Conservation (phyloP, 2,888 invertebrate genomes). For the Leptogaster cylindrica region DNA sequence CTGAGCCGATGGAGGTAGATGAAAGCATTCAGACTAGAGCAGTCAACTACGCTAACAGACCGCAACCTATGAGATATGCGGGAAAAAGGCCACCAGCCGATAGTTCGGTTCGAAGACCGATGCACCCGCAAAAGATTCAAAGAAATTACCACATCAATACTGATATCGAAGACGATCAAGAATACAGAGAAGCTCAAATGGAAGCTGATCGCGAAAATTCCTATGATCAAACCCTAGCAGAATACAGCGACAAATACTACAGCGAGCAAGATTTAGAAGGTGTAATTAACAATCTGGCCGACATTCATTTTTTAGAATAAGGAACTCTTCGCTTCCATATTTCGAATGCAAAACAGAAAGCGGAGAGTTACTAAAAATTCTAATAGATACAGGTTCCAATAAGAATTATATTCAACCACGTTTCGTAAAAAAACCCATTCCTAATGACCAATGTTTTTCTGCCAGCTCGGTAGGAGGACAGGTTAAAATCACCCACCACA, state of each 20-base stretch:
- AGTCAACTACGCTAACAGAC: not conserved
- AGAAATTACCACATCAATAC: not conserved
- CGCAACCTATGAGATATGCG: not conserved
- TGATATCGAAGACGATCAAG: not conserved
- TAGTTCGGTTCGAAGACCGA: not conserved
- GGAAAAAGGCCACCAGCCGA: not conserved
- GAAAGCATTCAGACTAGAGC: not conserved
- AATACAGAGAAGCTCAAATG: not conserved
- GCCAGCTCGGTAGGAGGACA: conserved; percentile 10
- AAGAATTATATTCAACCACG: conserved; percentile 12
- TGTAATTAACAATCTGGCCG: conserved; percentile 13
- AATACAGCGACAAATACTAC: not conserved
- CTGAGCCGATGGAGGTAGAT: conserved; percentile 6
- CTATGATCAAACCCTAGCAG: not conserved
- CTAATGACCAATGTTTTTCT: conserved; percentile 39
- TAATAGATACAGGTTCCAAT: conserved; percentile 33
- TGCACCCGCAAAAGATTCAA: not conserved
- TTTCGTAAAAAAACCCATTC: conserved; percentile 6
- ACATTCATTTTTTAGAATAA: conserved; percentile 41
- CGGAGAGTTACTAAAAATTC: conserved; percentile 39
- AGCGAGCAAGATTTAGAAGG: not conserved
- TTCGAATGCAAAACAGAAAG: conserved; percentile 15
- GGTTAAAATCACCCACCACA: conserved; percentile 2
- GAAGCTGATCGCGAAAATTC: not conserved
- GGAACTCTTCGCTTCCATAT: conserved; percentile 40